These are phyloP conservation scores for Frankliniella fusca DNA, from an alignment of 2,888 invertebrate species.

Conservation along the genomic window DNA sequence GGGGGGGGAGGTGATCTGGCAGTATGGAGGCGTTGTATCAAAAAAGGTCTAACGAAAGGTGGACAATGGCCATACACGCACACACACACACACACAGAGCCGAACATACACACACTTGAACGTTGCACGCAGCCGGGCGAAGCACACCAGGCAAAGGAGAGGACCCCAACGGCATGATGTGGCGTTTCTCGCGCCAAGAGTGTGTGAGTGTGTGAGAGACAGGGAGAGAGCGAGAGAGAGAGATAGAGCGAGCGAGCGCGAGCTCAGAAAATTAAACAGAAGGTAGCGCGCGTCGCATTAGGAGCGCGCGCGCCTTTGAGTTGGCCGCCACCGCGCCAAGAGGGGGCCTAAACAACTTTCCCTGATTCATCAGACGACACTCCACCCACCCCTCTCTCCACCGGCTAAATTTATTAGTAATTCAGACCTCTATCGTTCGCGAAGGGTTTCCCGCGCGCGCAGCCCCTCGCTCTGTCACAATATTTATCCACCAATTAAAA, in stretches of 20 bases:
- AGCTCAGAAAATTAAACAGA: too few relatives aligned
- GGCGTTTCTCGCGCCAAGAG: background rate
- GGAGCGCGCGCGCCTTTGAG: background rate
- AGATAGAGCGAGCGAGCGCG: too few relatives aligned
- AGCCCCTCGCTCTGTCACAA: background rate
- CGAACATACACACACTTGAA: background rate
- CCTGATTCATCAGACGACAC: background rate
- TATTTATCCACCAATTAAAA: background rate
- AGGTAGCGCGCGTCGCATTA: background rate
- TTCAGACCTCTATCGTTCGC: too few relatives aligned
- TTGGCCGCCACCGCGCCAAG: background rate
- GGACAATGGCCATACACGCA: constrained; percentile 12
- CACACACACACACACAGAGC: constrained; percentile 2
- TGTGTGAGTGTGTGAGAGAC: background rate
- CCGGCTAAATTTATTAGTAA: too few relatives aligned
- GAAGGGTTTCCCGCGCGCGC: background rate
- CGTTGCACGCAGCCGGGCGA: background rate
- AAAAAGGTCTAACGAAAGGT: constrained; percentile 20
- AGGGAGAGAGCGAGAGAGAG: background rate
- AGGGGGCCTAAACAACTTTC: background rate
- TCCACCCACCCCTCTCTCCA: background rate
- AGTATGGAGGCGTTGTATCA: constrained; percentile 6
- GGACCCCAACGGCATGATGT: background rate
- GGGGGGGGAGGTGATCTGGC: background rate
- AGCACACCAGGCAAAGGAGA: background rate